A percentile compares a stretch with the other conserved stretches of the same genome.
Conservation (phyloP, 1,140 invertebrate genomes). For the Coenobita brevimanus region DNA sequence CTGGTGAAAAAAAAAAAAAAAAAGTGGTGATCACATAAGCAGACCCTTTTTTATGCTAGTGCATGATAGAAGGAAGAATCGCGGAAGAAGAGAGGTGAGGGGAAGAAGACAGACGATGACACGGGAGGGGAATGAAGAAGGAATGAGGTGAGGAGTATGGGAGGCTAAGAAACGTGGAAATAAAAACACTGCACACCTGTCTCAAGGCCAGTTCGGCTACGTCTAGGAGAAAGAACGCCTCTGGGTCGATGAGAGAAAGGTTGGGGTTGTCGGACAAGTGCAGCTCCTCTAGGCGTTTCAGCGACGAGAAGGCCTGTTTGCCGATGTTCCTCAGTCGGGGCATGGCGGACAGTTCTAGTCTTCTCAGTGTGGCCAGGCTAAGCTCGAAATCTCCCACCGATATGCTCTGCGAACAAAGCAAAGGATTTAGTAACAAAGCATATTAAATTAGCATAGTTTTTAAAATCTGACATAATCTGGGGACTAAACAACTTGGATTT, state of each 20-base stretch:
- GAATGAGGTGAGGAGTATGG: background rate
- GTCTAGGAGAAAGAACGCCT: slow-evolving; percentile 14
- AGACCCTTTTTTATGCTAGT: background rate
- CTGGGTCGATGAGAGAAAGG: slow-evolving; percentile 11
- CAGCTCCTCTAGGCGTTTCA: slow-evolving; percentile 9
- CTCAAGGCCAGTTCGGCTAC: slow-evolving; percentile 19
- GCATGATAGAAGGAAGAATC: background rate
- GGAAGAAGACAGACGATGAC: background rate
- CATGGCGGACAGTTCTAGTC: slow-evolving; percentile 37
- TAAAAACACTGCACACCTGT: slow-evolving; percentile 8
- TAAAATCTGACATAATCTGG: too few species aligned
- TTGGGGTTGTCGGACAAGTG: slow-evolving; percentile 38
- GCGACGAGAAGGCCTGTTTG: slow-evolving; percentile 25
- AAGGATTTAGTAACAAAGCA: background rate
- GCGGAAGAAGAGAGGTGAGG: background rate
- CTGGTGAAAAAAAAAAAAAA: background rate
- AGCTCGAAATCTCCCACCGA: slow-evolving; percentile 26
- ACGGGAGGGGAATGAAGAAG: background rate
- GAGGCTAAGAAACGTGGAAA: background rate
- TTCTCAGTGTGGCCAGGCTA: background rate
- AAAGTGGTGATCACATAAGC: background rate
- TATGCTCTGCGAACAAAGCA: slow-evolving; percentile 2
- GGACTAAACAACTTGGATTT: too few species aligned
- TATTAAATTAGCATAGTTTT: too few species aligned
- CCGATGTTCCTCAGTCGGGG: slow-evolving; percentile 31